A percentile compares a stretch with the other conserved stretches of the same genome.
These are phyloP conservation scores for Nebria brevicollis DNA, from an alignment of 2,888 invertebrate genomes.

Conservation along the genomic window DNA sequence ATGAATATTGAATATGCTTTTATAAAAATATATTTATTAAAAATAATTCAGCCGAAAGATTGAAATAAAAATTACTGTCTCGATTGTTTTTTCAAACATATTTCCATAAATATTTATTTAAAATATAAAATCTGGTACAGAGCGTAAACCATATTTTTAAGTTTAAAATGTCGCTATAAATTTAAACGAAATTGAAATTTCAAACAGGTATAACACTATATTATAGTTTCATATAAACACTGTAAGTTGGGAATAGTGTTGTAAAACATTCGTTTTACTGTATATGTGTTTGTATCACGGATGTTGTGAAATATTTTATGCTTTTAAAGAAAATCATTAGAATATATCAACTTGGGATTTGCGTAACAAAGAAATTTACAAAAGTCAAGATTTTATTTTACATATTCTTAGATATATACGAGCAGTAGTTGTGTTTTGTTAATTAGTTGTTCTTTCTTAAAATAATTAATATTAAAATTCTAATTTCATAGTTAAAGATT, in stretches of 20 bases:
- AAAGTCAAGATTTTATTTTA: not conserved
- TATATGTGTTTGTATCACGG: not conserved
- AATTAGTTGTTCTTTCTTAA: too few relatives aligned
- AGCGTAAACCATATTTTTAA: not conserved
- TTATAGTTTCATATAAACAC: conserved; percentile 1
- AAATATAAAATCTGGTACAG: not conserved
- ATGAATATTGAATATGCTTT: too few relatives aligned
- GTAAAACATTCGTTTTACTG: not conserved
- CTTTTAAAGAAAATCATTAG: not conserved
- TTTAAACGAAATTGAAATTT: not conserved
- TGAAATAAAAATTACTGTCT: not conserved
- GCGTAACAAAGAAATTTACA: not conserved
- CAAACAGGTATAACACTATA: conserved; percentile 1
- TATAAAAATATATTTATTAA: too few relatives aligned
- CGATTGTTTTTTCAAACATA: not conserved
- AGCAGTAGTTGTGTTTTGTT: too few relatives aligned
- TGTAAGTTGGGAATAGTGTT: not conserved
- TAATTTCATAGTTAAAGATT: too few relatives aligned
- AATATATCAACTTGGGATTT: not conserved
- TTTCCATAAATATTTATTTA: not conserved
- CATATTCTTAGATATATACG: not conserved
- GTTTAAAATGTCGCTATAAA: not conserved
- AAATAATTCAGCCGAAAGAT: too few relatives aligned
- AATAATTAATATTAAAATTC: too few relatives aligned
- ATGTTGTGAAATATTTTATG: not conserved